These are phyloP conservation scores for Papilio aristodemus DNA, from an alignment of 1,140 invertebrate species.

Conservation along the genomic window DNA sequence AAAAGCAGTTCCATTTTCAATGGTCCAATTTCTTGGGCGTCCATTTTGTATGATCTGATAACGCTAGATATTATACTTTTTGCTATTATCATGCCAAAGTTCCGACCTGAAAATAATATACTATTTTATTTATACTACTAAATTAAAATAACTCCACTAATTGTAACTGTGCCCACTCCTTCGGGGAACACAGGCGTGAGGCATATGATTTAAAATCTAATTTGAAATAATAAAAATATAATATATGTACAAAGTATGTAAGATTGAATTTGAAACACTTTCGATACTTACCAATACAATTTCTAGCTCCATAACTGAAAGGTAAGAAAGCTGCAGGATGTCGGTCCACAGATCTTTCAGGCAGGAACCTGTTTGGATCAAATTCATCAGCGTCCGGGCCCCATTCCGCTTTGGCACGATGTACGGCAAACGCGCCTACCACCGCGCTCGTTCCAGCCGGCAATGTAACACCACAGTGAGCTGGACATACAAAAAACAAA, in stretches of 20 bases:
- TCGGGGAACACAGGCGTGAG: no score
- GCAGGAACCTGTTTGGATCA: slow-evolving; percentile 85
- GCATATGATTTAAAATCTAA: no score
- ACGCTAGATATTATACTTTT: slow-evolving; percentile 62
- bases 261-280: not conserved
- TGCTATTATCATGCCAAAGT: slow-evolving; percentile 67
- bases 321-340: slow-evolving; percentile 81
- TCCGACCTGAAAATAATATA: slow-evolving; percentile 53
- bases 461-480: slow-evolving; percentile 49
- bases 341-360: slow-evolving; percentile 72
- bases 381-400: slow-evolving; percentile 66
- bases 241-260: no score
- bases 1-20: slow-evolving; percentile 64
- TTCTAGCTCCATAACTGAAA: slow-evolving; percentile 83
- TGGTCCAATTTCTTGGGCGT: slow-evolving; percentile 53
- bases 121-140: no score
- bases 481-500: slow-evolving; percentile 39
- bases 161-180: no score
- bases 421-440: slow-evolving; percentile 65
- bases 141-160: no score
- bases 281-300: slow-evolving; percentile 81
- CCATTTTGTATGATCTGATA: slow-evolving; percentile 57
- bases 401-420: slow-evolving; percentile 68
- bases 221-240: no score
- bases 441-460: slow-evolving; percentile 58